Evolutionary conservation across 2,797 vertebrate genomes (phyloP).

Genomic region (Forpus xanthops): DNA sequence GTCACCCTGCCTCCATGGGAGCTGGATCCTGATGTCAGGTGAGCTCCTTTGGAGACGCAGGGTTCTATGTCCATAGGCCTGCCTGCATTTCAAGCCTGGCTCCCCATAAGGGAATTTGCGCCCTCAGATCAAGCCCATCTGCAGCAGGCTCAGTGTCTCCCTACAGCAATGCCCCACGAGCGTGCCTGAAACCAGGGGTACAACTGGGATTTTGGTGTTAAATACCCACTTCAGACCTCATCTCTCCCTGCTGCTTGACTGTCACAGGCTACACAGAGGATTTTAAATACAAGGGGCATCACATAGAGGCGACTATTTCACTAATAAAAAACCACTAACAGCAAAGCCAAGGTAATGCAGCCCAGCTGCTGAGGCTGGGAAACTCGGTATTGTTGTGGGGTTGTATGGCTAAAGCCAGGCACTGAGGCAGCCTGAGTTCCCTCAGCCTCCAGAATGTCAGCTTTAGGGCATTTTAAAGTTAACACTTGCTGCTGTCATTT

Average conservation of each 20-base stretch:
- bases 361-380: background rate
- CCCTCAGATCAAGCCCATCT: background rate
- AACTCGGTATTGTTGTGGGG: background rate
- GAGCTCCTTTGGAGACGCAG: background rate
- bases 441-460: accelerated
- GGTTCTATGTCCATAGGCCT: background rate
- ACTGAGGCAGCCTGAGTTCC: background rate
- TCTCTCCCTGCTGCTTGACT: accelerated
- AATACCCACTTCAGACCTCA: background rate
- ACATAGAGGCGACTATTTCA: background rate
- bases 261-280: background rate
- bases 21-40: accelerated
- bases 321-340: background rate
- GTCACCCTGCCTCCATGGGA: background rate
- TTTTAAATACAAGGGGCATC: background rate
- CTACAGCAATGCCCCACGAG: accelerated
- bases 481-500: background rate
- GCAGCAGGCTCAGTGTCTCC: background rate
- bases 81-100: background rate
- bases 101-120: background rate
- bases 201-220: background rate
- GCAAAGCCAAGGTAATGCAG: background rate
- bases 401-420: background rate
- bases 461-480: background rate
- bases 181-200: background rate